Conservation (phyloP, 2,797 vertebrate species). For the Sitta carolinensis region DNA sequence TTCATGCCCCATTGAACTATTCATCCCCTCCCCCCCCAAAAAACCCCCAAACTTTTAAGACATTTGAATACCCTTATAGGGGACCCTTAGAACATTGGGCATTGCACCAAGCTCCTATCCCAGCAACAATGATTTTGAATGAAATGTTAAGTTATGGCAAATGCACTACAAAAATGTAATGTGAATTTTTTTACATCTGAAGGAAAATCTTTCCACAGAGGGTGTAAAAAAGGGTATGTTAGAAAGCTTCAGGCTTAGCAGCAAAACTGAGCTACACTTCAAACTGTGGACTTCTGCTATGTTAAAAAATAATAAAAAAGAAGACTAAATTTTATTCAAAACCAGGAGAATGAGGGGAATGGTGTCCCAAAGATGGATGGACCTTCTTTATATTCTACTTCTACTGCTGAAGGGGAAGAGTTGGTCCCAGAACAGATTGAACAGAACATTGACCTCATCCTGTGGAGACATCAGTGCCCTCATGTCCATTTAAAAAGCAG, state of each 20-base stretch:
- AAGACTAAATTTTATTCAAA: not conserved
- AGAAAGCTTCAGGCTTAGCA: not conserved
- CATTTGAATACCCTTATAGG: not conserved
- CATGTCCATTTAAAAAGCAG: not conserved
- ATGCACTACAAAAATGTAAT: not conserved
- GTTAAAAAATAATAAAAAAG: not conserved
- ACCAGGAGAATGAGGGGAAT: not conserved
- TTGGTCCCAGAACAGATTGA: not conserved
- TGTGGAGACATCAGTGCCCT: not conserved
- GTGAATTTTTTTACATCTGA: not conserved
- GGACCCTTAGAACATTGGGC: not conserved
- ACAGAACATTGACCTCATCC: not conserved
- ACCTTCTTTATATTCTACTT: not conserved
- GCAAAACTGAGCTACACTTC: not conserved
- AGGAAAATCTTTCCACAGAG: not conserved
- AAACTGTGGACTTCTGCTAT: not conserved
- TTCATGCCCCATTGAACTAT: not conserved
- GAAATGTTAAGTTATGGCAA: not conserved
- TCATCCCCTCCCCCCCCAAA: accelerated
- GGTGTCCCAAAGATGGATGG: not conserved
- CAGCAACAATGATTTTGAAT: not conserved
- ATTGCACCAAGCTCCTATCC: not conserved
- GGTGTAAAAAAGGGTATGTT: not conserved
- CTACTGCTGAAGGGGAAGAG: not conserved
- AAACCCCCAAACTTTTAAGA: not conserved